Evolutionary conservation across 1,140 invertebrate species (phyloP).

Genomic region (Bombus pascuorum): DNA sequence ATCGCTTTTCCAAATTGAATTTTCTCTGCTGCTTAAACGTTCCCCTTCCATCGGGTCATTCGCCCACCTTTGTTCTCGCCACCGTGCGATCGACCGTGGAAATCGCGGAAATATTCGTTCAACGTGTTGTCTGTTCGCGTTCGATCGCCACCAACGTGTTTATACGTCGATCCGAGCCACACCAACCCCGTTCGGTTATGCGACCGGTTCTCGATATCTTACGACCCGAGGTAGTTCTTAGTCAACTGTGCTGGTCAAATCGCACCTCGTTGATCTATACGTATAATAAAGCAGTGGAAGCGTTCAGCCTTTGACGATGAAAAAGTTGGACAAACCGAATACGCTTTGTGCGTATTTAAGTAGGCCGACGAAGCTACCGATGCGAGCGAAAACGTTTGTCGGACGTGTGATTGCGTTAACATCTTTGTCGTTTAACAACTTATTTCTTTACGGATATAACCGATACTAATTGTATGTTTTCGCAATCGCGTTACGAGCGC

Average conservation of each 20-base stretch:
- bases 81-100: fast-evolving
- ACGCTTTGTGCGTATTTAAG: neutral
- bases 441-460: too few relatives aligned
- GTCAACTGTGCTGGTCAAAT: too few relatives aligned
- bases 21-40: constrained; percentile 63
- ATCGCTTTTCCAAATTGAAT: constrained; percentile 69
- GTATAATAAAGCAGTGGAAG: too few relatives aligned
- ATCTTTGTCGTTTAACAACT: neutral
- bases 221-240: too few relatives aligned
- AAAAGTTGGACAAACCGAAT: neutral
- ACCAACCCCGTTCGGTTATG: fast-evolving
- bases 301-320: neutral
- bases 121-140: neutral
- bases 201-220: too few relatives aligned
- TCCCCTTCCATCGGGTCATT: neutral
- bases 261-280: too few relatives aligned
- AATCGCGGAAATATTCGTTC: neutral
- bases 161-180: neutral
- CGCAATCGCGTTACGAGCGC: too few relatives aligned
- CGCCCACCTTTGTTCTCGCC: neutral
- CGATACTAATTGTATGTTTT: too few relatives aligned
- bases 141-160: neutral
- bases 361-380: too few relatives aligned
- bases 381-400: neutral
- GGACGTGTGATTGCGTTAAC: neutral